Conservation (phyloP, 1,140 invertebrate genomes). For the Zaprionus ornatus region DNA sequence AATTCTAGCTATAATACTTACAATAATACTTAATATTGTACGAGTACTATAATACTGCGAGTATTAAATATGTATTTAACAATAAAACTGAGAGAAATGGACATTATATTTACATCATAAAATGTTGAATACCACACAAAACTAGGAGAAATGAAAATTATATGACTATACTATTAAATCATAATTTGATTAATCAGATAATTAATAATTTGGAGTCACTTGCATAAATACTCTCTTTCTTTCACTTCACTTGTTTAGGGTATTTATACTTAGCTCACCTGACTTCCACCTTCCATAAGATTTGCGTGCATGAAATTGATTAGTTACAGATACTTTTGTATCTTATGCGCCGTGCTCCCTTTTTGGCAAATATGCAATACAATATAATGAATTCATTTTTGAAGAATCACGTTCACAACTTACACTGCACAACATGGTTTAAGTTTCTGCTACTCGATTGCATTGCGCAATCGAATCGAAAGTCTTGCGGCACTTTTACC, state of each 20-base stretch:
- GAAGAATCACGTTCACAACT: slow-evolving; percentile 20
- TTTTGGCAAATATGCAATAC: slow-evolving; percentile 9
- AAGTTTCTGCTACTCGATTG: not conserved
- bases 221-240: not conserved
- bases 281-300: not conserved
- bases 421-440: not conserved
- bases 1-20: too few relatives aligned
- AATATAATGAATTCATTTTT: slow-evolving; percentile 19
- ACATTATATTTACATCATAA: too few relatives aligned
- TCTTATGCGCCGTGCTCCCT: not conserved
- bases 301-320: slow-evolving; percentile 19
- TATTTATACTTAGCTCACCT: not conserved
- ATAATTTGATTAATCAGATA: not conserved
- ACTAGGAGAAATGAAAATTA: not conserved
- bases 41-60: too few relatives aligned
- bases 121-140: not conserved
- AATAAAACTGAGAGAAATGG: not conserved
- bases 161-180: not conserved
- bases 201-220: not conserved
- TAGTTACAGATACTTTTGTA: slow-evolving; percentile 11
- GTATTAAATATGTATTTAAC: too few relatives aligned
- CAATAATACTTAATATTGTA: too few relatives aligned
- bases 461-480: slow-evolving; percentile 57
- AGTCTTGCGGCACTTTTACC: slow-evolving; percentile 72
- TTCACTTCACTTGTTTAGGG: not conserved